Evolutionary conservation across 2,797 vertebrate genomes (phyloP), one percentile per base, ranked within the genome.

Genomic region (Gastrophryne carolinensis): DNA sequence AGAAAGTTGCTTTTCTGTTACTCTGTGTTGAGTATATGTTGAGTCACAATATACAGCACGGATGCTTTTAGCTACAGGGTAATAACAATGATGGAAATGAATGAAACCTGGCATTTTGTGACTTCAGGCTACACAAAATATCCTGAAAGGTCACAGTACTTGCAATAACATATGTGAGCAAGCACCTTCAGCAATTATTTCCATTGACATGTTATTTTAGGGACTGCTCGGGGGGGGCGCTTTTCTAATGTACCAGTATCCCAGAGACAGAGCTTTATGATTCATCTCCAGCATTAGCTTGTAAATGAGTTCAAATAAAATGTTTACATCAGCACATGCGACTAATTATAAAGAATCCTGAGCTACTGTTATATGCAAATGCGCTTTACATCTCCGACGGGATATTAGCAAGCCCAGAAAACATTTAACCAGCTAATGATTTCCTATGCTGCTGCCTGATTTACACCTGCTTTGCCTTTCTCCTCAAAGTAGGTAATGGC

Each of bases 371-470:
- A 26, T 68, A 29, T 29, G 66, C 35, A 30, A 23, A 32, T 57
- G 29, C 34, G 54, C n/a, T 21, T 65, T 49, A 50, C 32, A 73
- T 52, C 50, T 63, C 34, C 39, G 44, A 12, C 17, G 12, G 15
- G 17, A 64, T 64, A 54, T 23, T 56, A 47, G 35, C 49, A 39
- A 39, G 63, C 56, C 7, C 19, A 24, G 57, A 72, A 52, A 53
- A 27, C n/a, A 53, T 35, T 21, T 37, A 32, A 37, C 23, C 10
- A 23, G 41, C 21, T 61, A 50, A 50, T 72, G 57, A 72, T 72
- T 72, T 61, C 47, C 71, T 63, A 73, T 64, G 49, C 21, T 5
- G 34, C 35, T 11, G 24, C 61, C 41, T 62, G 47, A 76, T 53
- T 23, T 70, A 15, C 26, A 41, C 23, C 27, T 34, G 35, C 62